These are phyloP conservation scores for Hesperophylax magnus DNA, from an alignment of 1,140 invertebrate species.

Conservation along the genomic window DNA sequence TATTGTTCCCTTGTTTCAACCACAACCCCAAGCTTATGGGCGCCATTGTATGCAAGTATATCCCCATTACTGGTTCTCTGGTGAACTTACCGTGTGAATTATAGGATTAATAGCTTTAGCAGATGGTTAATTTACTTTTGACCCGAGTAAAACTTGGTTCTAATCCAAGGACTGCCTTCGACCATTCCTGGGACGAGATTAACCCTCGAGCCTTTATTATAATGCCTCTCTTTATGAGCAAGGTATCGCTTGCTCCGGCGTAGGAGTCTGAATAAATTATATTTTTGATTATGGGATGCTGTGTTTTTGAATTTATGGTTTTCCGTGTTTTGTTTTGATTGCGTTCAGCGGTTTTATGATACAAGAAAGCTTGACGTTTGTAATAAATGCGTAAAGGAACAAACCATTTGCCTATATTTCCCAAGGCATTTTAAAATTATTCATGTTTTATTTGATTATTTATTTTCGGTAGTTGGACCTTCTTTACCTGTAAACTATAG, in stretches of 20 bases:
- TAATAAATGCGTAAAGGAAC: constrained; percentile 6
- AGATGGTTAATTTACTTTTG: neutral
- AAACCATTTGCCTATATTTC: neutral
- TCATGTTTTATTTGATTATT: no score
- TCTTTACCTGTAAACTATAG: no score
- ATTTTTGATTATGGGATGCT: constrained; percentile 23
- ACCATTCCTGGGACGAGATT: neutral
- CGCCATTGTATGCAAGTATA: neutral
- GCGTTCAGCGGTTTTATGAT: constrained; percentile 11
- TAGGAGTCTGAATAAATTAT: constrained; percentile 32
- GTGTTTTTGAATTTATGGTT: constrained; percentile 20
- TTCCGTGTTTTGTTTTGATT: constrained; percentile 15
- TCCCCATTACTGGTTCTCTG: neutral
- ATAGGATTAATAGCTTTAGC: neutral
- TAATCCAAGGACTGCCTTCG: constrained; percentile 15
- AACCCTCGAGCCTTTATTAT: constrained; percentile 4
- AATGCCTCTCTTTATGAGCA: constrained; percentile 20
- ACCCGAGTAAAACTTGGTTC: neutral
- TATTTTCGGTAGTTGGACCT: no score
- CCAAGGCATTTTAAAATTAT: neutral
- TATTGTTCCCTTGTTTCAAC: constrained; percentile 2
- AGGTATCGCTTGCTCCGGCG: neutral
- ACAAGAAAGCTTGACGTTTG: neutral
- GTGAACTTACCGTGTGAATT: neutral
- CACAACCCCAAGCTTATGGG: neutral